Evolutionary conservation across 1,140 invertebrate genomes (phyloP), one percentile per base, ranked within the genome.

Genomic region (Dysdera silvatica): DNA sequence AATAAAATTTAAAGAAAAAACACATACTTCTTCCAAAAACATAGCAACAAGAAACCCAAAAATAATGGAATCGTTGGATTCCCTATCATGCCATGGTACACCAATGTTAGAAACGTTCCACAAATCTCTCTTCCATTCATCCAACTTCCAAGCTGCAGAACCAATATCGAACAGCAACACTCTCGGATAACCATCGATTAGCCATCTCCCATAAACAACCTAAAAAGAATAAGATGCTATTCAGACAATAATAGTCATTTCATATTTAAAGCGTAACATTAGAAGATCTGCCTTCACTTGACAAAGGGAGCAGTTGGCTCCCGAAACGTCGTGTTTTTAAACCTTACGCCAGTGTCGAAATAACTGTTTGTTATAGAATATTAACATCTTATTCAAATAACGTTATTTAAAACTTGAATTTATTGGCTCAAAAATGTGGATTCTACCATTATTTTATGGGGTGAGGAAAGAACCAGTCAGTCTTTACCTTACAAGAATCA

Each of bases 151-250:
- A 1, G 92, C 88, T 2, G 87, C 94, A 5, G 91, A 95, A 4
- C 93, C 93, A 74, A 99, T 92, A 75, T 99, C 96, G 78, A 99
- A 98, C 0, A 99, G 79, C 66, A 99, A 87, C 41, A 99, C 87
- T 77, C 97, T 93, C 0, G 97, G 97, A 80, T 96, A 99, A 20
- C 97, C 97, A 75, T 99, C 97, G 7, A 99, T 97, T 23, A 99
- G 75, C 97, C 97, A 99, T 28, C 94, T 87, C 24, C 96, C 96
- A 64, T 89, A 95, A 71, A 92, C 84, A 14, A 94, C 79, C 87
- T 90, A 69, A 49, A 68, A 67, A 45, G 61, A n/a, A n/a, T n/a
- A 77, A 68, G 26, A 68, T 57, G 23, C n/a, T 51, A 55, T 65
- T 55, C 12, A 61, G 23, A 47, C 8, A 47, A 47, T 49, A 20